phyloP scores from a whole-genome alignment of 2,888 invertebrate genomes.

The Argyresthia goedartella region DNA sequence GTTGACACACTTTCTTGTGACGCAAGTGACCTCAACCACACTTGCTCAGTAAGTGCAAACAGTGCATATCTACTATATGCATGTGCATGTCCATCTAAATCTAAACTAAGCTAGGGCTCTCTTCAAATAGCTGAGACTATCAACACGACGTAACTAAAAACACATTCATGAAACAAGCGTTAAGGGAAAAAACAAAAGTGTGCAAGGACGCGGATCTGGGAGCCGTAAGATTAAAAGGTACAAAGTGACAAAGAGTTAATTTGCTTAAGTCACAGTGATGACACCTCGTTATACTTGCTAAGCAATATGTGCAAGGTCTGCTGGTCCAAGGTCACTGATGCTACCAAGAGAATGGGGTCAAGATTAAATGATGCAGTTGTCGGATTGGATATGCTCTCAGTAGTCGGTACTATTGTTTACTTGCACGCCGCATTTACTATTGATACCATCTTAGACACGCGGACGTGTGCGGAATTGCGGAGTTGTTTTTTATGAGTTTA shows the following conservation, averaged over 20 bases:
- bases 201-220: no score
- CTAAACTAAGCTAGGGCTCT: background rate
- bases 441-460: background rate
- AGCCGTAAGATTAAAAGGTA: no score
- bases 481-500: no score
- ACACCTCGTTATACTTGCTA: no score
- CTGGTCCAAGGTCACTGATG: background rate
- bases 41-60: background rate
- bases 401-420: constrained; percentile 1
- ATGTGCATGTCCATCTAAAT: constrained; percentile 1
- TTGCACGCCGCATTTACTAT: constrained; percentile 2
- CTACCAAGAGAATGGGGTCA: constrained; percentile 5
- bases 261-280: no score
- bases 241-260: no score
- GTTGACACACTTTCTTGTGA: constrained; percentile 10
- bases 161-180: no score
- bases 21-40: constrained; percentile 7
- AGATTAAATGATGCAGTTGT: constrained; percentile 3
- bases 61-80: background rate
- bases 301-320: no score
- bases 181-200: no score
- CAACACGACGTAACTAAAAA: no score
- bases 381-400: constrained; percentile 4
- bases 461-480: no score
- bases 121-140: no score